Evolutionary conservation across 2,113 vertebrate species (phyloP).

Genomic region (Aphyosemion australe): DNA sequence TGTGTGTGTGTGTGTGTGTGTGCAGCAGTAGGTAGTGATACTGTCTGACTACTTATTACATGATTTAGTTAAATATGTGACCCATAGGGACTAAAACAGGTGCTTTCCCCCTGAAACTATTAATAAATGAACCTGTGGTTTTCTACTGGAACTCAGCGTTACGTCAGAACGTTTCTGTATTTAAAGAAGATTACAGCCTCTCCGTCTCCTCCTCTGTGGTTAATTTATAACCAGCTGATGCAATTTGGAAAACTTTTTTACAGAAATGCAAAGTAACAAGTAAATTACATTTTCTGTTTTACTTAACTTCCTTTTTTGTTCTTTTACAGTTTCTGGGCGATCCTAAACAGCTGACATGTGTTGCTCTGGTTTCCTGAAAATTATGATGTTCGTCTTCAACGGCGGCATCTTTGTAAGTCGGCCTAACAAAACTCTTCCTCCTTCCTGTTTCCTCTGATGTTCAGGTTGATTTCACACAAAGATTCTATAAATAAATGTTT

Average conservation of each 20-base stretch:
- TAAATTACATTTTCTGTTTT: neutral
- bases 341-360: conserved; percentile 71
- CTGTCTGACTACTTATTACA: too few species aligned
- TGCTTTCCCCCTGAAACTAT: neutral
- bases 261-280: neutral
- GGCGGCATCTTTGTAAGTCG: conserved; percentile 84
- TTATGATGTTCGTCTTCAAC: conserved; percentile 84
- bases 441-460: neutral
- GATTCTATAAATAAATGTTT: neutral
- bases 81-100: neutral
- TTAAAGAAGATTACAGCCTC: conserved; percentile 20
- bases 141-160: conserved; percentile 20
- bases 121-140: neutral
- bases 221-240: conserved; percentile 62
- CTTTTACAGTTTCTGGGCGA: conserved; percentile 31
- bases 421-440: neutral
- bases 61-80: too few species aligned
- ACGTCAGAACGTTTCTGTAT: conserved; percentile 12
- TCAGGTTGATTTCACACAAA: neutral
- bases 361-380: conserved; percentile 80
- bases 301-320: neutral
- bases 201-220: conserved; percentile 18
- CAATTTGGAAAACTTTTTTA: too few species aligned
- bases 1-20: too few species aligned
- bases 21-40: too few species aligned